A percentile compares a stretch with the other conserved stretches of the same genome.
phyloP scores from a whole-genome alignment of 35 echinoderm and acorn worm genomes.

The Lytechinus pictus region DNA sequence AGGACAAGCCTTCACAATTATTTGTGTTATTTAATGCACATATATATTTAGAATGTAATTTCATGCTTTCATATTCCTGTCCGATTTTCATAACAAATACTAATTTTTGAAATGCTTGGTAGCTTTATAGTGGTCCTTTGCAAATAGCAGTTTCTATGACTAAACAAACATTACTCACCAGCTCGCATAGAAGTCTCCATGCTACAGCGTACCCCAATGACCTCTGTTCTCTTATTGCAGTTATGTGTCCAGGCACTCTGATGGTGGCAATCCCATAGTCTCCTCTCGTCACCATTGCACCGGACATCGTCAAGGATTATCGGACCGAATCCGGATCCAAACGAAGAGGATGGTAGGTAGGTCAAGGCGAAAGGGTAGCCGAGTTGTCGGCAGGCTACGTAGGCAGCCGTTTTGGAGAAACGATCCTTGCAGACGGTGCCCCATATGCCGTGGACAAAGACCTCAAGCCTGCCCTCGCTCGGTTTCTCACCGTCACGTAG shows the following conservation, averaged over 20 bases:
- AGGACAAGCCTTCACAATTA: too few species aligned
- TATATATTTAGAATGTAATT: too few species aligned
- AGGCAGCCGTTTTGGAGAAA: neutral
- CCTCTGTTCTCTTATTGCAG: slow-evolving; percentile 35
- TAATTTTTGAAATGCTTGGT: too few species aligned
- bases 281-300: neutral
- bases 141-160: too few species aligned
- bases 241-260: slow-evolving; percentile 23
- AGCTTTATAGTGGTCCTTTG: too few species aligned
- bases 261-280: slow-evolving; percentile 42
- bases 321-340: neutral
- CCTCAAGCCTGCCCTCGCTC: slow-evolving; percentile 26
- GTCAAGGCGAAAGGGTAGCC: neutral
- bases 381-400: slow-evolving; percentile 35
- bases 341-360: neutral
- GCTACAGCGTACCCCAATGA: slow-evolving; percentile 11
- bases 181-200: neutral
- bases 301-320: slow-evolving; percentile 34
- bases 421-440: slow-evolving; percentile 33
- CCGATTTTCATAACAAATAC: too few species aligned
- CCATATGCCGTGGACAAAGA: slow-evolving; percentile 43
- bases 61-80: too few species aligned
- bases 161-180: neutral
- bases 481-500: neutral
- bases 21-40: too few species aligned